phyloP scores from a whole-genome alignment of 2,113 vertebrate species.

The Lophochroa leadbeateri region DNA sequence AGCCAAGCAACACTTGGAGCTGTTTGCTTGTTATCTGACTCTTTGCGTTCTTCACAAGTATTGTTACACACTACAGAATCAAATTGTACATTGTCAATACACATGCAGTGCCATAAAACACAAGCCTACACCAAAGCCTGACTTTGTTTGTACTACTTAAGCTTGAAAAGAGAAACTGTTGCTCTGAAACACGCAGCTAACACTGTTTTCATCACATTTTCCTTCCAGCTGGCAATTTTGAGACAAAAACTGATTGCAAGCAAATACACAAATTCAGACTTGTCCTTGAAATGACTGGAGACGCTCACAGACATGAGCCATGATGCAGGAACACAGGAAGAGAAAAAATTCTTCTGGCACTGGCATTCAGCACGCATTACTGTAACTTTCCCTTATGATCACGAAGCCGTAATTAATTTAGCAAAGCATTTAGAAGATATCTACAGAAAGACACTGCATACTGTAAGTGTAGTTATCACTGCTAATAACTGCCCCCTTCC shows the following conservation, averaged over 20 bases:
- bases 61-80: constrained; percentile 84
- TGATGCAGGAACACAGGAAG: neutral
- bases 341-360: neutral
- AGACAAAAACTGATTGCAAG: neutral
- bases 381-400: neutral
- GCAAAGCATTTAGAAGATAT: neutral
- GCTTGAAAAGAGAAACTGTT: neutral
- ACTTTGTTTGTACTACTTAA: neutral
- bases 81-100: neutral
- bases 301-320: neutral
- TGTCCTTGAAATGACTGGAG: neutral
- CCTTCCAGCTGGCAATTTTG: neutral
- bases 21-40: constrained; percentile 87
- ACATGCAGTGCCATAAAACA: neutral
- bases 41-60: constrained; percentile 86
- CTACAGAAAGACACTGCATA: neutral
- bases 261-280: neutral
- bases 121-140: neutral
- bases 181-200: neutral
- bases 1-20: constrained; percentile 93
- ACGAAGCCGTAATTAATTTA: neutral
- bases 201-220: neutral
- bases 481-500: neutral
- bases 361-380: neutral
- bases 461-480: neutral